phyloP scores from a whole-genome alignment of 1,140 invertebrate species.

The Sesamia nonagrioides region DNA sequence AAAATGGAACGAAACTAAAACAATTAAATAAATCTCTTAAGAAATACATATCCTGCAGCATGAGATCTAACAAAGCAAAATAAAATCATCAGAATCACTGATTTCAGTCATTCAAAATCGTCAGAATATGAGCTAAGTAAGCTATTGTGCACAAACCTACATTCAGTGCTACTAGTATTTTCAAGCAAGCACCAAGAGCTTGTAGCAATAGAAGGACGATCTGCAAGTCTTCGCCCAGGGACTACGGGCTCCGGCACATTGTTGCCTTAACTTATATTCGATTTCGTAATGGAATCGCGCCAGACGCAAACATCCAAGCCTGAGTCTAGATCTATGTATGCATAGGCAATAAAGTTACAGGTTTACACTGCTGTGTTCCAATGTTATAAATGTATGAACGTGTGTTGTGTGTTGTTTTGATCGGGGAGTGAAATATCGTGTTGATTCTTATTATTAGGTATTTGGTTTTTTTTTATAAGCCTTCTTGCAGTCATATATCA shows the following conservation, averaged over 20 bases:
- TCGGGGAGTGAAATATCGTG: background rate
- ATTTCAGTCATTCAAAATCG: too few relatives aligned
- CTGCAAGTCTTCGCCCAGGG: conserved; percentile 51
- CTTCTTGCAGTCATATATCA: too few relatives aligned
- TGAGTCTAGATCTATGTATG: conserved; percentile 37
- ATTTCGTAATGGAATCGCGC: conserved; percentile 51
- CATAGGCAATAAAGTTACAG: conserved; percentile 33
- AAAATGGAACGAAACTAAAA: too few relatives aligned
- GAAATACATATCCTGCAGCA: too few relatives aligned
- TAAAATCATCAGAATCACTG: too few relatives aligned
- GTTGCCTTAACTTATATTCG: conserved; percentile 59
- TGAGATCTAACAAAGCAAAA: too few relatives aligned
- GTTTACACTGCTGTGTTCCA: conserved; percentile 3
- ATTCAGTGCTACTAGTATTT: conserved; percentile 4
- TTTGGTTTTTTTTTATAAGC: too few relatives aligned
- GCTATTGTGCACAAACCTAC: too few relatives aligned
- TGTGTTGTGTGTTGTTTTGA: background rate
- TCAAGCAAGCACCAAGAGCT: conserved; percentile 53
- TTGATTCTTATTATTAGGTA: too few relatives aligned
- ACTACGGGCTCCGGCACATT: conserved; percentile 42
- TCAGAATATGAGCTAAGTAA: too few relatives aligned
- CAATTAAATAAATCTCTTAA: too few relatives aligned
- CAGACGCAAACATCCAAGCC: conserved; percentile 38
- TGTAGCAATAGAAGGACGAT: conserved; percentile 44
- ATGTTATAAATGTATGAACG: background rate